Percentiles rank a stretch among this genome's conserved stretches.
Evolutionary conservation across 2,888 invertebrate species (phyloP).

Genomic region (Lithodes maja): DNA sequence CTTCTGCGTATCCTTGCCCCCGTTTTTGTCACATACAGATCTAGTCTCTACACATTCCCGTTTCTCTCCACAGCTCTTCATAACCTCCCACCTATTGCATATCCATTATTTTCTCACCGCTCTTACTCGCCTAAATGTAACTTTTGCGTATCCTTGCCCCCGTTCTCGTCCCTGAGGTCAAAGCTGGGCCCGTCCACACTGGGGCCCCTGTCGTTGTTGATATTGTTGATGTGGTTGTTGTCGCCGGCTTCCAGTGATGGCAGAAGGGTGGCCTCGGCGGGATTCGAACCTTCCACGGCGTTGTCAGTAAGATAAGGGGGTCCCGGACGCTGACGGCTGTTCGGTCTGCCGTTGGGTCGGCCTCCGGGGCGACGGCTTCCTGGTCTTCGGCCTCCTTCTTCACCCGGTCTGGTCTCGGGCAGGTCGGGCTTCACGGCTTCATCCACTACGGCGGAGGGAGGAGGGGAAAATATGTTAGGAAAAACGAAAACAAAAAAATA

Average conservation of each 20-base stretch:
- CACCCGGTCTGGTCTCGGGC: conserved; percentile 30
- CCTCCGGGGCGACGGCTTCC: background rate
- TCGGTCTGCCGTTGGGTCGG: conserved; percentile 10
- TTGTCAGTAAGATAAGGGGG: conserved; percentile 56
- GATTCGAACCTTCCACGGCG: conserved; percentile 39
- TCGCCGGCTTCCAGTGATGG: conserved; percentile 53
- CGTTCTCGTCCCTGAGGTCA: conserved; percentile 45
- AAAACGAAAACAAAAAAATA: too few relatives aligned
- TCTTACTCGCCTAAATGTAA: conserved; percentile 52
- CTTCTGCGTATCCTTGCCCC: conserved; percentile 44
- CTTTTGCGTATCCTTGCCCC: conserved; percentile 43
- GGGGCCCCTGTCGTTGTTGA: conserved; percentile 52
- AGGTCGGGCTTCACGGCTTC: conserved; percentile 36
- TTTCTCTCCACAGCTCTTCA: too few relatives aligned
- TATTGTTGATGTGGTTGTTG: conserved; percentile 52
- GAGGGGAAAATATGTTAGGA: background rate
- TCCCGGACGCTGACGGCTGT: conserved; percentile 11
- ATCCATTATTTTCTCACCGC: too few relatives aligned
- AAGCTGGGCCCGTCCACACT: conserved; percentile 49
- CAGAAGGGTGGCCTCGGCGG: conserved; percentile 39
- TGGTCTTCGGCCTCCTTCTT: conserved; percentile 11
- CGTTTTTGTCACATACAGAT: conserved; percentile 48
- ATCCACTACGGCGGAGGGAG: conserved; percentile 13
- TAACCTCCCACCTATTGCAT: too few relatives aligned
- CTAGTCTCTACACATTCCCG: too few relatives aligned